A percentile compares a stretch with the other conserved stretches of the same genome.
These are phyloP conservation scores for Pinctada fucata DNA, from an alignment of 2,888 invertebrate species.

Conservation along the genomic window DNA sequence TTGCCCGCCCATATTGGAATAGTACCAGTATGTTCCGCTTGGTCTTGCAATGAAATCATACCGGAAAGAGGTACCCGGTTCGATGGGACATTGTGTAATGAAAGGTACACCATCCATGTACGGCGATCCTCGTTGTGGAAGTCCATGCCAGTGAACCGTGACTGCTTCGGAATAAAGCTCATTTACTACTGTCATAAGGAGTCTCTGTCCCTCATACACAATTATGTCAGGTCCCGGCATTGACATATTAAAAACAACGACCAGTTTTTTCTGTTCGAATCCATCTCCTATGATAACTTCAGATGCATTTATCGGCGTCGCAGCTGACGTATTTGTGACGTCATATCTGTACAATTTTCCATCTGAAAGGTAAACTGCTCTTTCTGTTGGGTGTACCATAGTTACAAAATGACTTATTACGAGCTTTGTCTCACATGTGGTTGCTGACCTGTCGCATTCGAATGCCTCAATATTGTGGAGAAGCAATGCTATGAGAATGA, in stretches of 20 bases:
- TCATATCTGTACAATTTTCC: conserved; percentile 57
- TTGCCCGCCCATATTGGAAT: conserved; percentile 61
- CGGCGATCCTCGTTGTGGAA: conserved; percentile 63
- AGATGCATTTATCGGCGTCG: conserved; percentile 42
- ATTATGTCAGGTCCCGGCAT: conserved; percentile 37
- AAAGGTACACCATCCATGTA: conserved; percentile 69
- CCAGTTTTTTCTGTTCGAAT: conserved; percentile 48
- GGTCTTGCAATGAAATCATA: conserved; percentile 62
- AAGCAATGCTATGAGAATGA: no score
- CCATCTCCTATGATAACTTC: conserved; percentile 68
- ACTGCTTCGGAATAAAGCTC: conserved; percentile 51
- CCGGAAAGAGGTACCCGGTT: conserved; percentile 62
- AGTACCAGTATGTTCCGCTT: conserved; percentile 64
- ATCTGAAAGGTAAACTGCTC: conserved; percentile 47
- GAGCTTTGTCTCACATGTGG: conserved; percentile 28
- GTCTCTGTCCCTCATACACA: conserved; percentile 65
- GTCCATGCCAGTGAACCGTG: conserved; percentile 72
- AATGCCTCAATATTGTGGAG: no score
- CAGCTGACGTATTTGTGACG: conserved; percentile 46
- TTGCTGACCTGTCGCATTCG: no score
- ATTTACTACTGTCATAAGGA: conserved; percentile 63
- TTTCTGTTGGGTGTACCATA: conserved; percentile 53
- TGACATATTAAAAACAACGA: conserved; percentile 63
- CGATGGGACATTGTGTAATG: conserved; percentile 71
- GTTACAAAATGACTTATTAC: conserved; percentile 41